Evolutionary conservation across 2,113 vertebrate species (phyloP).

Genomic region (Rattus norvegicus): GRCr8 NC_086028.1:104696001-104696500

Average conservation of each 20-base stretch:
- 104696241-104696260: background rate
- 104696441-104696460: background rate
- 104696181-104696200: background rate
- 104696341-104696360: background rate
- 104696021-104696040: background rate
- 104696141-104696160: background rate
- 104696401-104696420: background rate
- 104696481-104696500: background rate
- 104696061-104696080: background rate
- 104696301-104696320: background rate
- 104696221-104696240: too few species aligned
- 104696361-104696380: background rate
- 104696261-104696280: too few species aligned
- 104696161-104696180: background rate
- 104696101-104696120: too few species aligned
- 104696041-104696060: background rate
- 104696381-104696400: background rate
- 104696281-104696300: accelerated
- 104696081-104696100: background rate
- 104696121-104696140: background rate
- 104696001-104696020: too few species aligned
- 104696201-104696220: accelerated
- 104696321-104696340: background rate
- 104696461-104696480: background rate
- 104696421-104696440: background rate